A percentile compares a stretch with the other conserved stretches of the same genome.
These are phyloP conservation scores for Crotophaga sulcirostris DNA, from an alignment of 2,113 vertebrate species.

Conservation along the genomic window DNA sequence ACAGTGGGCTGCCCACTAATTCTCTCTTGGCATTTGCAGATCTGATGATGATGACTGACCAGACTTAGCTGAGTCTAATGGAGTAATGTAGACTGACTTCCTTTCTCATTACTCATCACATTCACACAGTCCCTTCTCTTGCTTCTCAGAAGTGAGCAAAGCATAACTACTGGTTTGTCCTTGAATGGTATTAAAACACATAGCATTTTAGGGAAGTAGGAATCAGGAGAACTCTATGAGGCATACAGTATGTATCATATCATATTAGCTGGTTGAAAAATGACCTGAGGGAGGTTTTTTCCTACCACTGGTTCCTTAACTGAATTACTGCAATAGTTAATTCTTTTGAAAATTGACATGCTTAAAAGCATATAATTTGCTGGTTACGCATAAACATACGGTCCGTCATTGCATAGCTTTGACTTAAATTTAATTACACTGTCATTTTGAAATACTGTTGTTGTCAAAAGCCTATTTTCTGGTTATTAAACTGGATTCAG, in stretches of 20 bases:
- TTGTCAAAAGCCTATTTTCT: constrained; percentile 68
- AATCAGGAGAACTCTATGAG: background rate
- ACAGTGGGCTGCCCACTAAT: background rate
- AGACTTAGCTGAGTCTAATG: background rate
- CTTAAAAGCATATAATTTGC: constrained; percentile 66
- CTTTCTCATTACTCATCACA: background rate
- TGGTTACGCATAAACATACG: constrained; percentile 64
- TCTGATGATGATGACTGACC: background rate
- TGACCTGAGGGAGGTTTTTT: constrained; percentile 19
- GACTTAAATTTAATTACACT: constrained; percentile 73
- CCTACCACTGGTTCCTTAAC: background rate
- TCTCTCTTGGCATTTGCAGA: background rate
- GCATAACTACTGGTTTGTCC: background rate
- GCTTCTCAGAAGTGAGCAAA: background rate
- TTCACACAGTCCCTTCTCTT: background rate
- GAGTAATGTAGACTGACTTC: constrained; percentile 6
- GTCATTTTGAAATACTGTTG: constrained; percentile 62
- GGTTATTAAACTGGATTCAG: constrained; percentile 55
- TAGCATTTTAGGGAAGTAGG: constrained; percentile 7
- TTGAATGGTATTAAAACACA: constrained; percentile 26
- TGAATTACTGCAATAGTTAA: constrained; percentile 56
- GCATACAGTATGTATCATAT: constrained; percentile 9
- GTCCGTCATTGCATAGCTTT: constrained; percentile 42
- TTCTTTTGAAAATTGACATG: constrained; percentile 57
- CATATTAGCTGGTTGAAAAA: constrained; percentile 34